Conservation (phyloP, 64 coral and sea anemone genomes). For the Pachyseris speciosa region DNA sequence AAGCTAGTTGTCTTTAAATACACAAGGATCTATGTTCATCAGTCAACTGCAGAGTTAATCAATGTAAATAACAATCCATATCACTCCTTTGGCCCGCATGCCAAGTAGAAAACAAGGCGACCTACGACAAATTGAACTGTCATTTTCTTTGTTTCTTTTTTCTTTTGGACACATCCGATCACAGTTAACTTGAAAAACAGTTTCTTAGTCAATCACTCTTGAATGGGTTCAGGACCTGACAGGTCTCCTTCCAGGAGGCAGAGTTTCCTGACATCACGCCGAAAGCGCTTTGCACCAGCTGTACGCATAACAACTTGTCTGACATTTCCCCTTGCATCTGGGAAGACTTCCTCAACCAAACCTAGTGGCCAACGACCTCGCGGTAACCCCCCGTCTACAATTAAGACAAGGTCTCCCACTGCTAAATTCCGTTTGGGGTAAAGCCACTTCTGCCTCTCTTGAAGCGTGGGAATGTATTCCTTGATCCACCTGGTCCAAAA, state of each 20-base stretch:
- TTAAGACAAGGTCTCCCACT: background rate
- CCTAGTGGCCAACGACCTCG: too few species aligned
- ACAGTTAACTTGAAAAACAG: too few species aligned
- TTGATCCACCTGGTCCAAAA: constrained; percentile 17
- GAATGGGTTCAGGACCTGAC: background rate
- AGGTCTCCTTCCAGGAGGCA: constrained; percentile 6
- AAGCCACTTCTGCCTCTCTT: constrained; percentile 23
- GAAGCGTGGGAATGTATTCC: background rate
- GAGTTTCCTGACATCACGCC: background rate
- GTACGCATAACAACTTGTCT: background rate
- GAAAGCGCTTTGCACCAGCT: background rate
- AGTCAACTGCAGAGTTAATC: too few species aligned
- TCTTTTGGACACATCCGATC: too few species aligned
- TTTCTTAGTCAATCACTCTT: background rate
- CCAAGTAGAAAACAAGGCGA: too few species aligned
- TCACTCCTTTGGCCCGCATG: too few species aligned
- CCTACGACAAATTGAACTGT: too few species aligned
- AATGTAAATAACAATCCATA: too few species aligned
- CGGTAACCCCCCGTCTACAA: background rate
- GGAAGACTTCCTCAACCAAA: too few species aligned
- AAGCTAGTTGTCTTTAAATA: too few species aligned
- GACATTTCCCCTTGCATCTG: background rate
- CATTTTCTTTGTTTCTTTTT: too few species aligned
- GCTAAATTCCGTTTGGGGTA: background rate
- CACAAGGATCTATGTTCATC: too few species aligned